A percentile compares a stretch with the other conserved stretches of the same genome.
Evolutionary conservation across 1,140 invertebrate genomes (phyloP).

Genomic region (Thaumetopoea pityocampa): DNA sequence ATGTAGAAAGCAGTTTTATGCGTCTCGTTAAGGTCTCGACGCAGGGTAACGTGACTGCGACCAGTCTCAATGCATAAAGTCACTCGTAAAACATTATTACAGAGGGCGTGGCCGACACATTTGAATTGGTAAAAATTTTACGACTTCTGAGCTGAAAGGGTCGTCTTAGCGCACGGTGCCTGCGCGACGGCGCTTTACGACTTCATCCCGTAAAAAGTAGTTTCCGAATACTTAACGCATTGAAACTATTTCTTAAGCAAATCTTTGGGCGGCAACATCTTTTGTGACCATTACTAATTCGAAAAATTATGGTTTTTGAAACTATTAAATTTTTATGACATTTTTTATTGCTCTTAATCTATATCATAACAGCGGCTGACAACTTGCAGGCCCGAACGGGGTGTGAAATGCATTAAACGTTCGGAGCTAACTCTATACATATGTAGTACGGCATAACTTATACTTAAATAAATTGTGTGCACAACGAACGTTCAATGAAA

Average conservation of each 20-base stretch:
- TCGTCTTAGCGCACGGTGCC: constrained; percentile 32
- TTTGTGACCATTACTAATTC: constrained; percentile 57
- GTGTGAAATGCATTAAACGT: background rate
- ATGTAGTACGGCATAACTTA: background rate
- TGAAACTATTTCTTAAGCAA: constrained; percentile 40
- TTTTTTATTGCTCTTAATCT: constrained; percentile 70
- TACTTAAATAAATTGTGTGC: too few species aligned
- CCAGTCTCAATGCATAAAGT: constrained; percentile 28
- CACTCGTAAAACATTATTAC: constrained; percentile 38
- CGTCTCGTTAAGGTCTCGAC: constrained; percentile 20
- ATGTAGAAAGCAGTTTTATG: constrained; percentile 21
- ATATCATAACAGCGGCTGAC: constrained; percentile 42
- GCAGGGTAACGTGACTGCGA: constrained; percentile 13
- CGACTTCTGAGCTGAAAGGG: constrained; percentile 40
- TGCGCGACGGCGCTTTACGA: constrained; percentile 45
- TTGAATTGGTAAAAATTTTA: constrained; percentile 47
- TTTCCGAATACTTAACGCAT: constrained; percentile 43
- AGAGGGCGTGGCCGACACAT: constrained; percentile 22
- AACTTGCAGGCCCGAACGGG: constrained; percentile 34
- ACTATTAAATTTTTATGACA: constrained; percentile 61
- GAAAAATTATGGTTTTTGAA: constrained; percentile 50
- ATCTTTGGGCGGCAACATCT: constrained; percentile 38
- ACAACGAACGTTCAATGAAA: too few species aligned
- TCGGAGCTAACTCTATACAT: constrained; percentile 1
- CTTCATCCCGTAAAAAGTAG: constrained; percentile 44